Evolutionary conservation across 1,140 invertebrate genomes (phyloP).

Genomic region (Zaprionus davidi): DNA sequence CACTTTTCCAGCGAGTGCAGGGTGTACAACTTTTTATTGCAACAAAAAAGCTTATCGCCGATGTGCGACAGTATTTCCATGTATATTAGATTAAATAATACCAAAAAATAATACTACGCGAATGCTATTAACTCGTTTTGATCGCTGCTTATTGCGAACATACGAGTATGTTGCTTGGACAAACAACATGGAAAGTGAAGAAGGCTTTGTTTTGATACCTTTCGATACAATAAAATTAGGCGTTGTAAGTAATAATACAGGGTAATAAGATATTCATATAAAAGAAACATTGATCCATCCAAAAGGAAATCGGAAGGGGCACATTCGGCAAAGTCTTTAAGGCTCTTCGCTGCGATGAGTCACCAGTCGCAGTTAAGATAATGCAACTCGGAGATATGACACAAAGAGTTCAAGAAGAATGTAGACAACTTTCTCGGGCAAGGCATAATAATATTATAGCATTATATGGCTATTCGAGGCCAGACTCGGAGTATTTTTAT

Average conservation of each 20-base stretch:
- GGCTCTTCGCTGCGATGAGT: conserved; percentile 83
- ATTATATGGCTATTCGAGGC: conserved; percentile 93
- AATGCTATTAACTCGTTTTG: neutral
- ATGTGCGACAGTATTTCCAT: too few relatives aligned
- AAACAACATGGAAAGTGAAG: neutral
- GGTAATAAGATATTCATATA: neutral
- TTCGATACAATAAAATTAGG: neutral
- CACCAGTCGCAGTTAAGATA: conserved; percentile 93
- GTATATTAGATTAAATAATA: too few relatives aligned
- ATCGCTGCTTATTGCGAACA: neutral
- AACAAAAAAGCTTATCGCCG: too few relatives aligned
- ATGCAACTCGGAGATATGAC: conserved; percentile 90
- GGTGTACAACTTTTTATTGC: too few relatives aligned
- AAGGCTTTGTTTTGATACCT: neutral
- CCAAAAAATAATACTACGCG: neutral
- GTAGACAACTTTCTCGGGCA: conserved; percentile 93
- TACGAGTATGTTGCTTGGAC: too few relatives aligned
- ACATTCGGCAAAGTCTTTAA: conserved; percentile 96
- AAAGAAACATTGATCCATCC: neutral
- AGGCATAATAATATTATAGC: conserved; percentile 96
- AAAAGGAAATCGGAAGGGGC: conserved; percentile 93
- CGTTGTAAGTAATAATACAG: neutral
- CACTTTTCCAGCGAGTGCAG: too few relatives aligned
- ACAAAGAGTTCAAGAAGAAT: conserved; percentile 88
- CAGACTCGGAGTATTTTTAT: conserved; percentile 89